Base-by-base conservation (phyloP, 2,888 invertebrate species). In the Macaria notata region DNA sequence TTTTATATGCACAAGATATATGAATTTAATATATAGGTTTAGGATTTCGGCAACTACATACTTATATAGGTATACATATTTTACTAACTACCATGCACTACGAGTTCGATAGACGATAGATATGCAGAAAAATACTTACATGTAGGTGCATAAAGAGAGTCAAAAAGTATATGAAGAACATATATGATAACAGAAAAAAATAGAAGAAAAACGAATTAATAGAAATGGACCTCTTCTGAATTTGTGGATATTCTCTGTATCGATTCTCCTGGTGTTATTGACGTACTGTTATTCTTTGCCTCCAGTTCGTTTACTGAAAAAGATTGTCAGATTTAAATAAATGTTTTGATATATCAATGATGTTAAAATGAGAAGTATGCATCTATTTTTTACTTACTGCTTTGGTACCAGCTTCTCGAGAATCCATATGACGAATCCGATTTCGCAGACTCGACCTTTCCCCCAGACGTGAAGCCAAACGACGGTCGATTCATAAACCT, bases 251-350 rank as follows among this genome's bases (percentile, higher is more conserved):
- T 70, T 68, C 68, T 78, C 59, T 75, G 76, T 65, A 92, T 92
- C 57, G 67, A 66, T 64, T 64, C 91, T 64, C 85, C 87, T 57
- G 92, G 89, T 84, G 64, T 19, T 19, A 19, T 92, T 72, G 78
- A 71, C 65, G 84, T 88, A 80, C 67, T 85, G 72, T 72, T 89
- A 72, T 56, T 87, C 71, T 72, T 84, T 69, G 68, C 89, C 75
- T 92, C 92, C 72, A 94, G 79, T 70, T 93, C 92, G 72, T 94
- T 94, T 73, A 94, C 94, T 94, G 86, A 69, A 91, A 92, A 58
- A 49, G 57, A 51, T 46, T 31, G 36, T 38, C 3, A 19, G 7
- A 36, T 38, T 38, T 8, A 2, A 8, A 7, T 38, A 38, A 38
- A 38, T 38, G 8, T 38, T 5, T 36, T 36, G 36, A 7, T 36